Evolutionary conservation across 2,888 invertebrate species (phyloP).

Genomic region (Steinernema scapterisci): DNA sequence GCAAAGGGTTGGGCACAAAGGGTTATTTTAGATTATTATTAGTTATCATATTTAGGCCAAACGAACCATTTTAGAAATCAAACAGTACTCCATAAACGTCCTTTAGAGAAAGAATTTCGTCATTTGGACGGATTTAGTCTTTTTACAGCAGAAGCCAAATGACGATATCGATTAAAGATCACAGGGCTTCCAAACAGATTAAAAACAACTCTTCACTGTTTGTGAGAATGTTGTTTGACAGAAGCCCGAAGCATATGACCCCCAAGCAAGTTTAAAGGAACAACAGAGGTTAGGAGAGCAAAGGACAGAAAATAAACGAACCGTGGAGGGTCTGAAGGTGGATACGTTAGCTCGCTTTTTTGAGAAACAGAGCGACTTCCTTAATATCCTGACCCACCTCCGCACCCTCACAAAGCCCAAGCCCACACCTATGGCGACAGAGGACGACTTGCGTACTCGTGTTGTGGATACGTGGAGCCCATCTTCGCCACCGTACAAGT

Average conservation of each 20-base stretch:
- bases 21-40: not conserved
- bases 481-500: not conserved
- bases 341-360: constrained; percentile 3
- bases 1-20: not conserved
- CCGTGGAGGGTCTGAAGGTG: constrained; percentile 25
- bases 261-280: constrained; percentile 13
- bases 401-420: constrained; percentile 27
- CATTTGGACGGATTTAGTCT: too few species aligned
- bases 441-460: constrained; percentile 32
- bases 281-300: constrained; percentile 16
- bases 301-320: constrained; percentile 32
- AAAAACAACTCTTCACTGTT: not conserved
- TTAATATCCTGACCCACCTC: constrained; percentile 27
- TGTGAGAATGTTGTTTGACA: too few species aligned
- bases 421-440: constrained; percentile 31
- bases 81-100: not conserved
- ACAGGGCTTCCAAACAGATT: not conserved
- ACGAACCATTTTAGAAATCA: too few species aligned
- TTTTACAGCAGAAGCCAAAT: not conserved
- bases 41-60: too few species aligned
- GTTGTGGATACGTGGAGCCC: not conserved
- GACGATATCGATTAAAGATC: constrained; percentile 4
- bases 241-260: not conserved
- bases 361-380: constrained; percentile 21
- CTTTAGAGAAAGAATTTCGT: not conserved